These are phyloP conservation scores for Dasypus novemcinctus DNA, from an alignment of 2,113 vertebrate species.

Conservation along the genomic window DNA sequence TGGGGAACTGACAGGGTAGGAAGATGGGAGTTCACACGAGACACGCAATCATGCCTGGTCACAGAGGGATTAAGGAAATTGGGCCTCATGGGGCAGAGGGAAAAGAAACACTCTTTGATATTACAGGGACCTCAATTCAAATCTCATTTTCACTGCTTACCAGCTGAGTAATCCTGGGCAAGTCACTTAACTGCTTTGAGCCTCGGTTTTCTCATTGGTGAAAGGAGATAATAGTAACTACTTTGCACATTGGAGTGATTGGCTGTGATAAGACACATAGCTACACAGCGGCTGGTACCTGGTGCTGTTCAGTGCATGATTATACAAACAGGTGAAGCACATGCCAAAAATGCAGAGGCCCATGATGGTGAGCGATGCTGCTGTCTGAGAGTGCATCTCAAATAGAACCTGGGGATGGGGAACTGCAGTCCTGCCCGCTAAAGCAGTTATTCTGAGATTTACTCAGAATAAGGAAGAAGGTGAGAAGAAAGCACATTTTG, in stretches of 20 bases:
- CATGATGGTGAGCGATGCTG: too few relatives aligned
- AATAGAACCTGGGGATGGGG: background rate
- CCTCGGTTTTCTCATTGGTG: slow-evolving; percentile 11
- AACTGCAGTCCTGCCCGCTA: background rate
- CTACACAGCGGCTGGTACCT: background rate
- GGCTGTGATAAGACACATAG: background rate
- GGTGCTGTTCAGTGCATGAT: background rate
- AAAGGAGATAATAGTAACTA: background rate
- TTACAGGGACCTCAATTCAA: background rate
- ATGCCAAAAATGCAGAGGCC: background rate
- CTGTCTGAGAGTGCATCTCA: background rate
- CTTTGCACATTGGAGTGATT: background rate
- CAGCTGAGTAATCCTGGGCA: background rate
- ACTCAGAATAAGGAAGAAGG: background rate
- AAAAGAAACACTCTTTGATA: background rate
- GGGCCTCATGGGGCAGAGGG: background rate
- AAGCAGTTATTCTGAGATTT: background rate
- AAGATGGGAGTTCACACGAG: background rate
- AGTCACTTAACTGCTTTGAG: background rate
- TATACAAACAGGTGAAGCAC: background rate
- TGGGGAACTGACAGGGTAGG: slow-evolving; percentile 12
- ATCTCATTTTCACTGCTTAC: background rate
- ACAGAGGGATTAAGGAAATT: slow-evolving; percentile 5
- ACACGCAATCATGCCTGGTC: background rate
- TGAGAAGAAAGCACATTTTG: background rate